These are phyloP conservation scores for Peromyscus polionotus DNA, from an alignment of 2,113 vertebrate species.

Conservation along the genomic window DNA sequence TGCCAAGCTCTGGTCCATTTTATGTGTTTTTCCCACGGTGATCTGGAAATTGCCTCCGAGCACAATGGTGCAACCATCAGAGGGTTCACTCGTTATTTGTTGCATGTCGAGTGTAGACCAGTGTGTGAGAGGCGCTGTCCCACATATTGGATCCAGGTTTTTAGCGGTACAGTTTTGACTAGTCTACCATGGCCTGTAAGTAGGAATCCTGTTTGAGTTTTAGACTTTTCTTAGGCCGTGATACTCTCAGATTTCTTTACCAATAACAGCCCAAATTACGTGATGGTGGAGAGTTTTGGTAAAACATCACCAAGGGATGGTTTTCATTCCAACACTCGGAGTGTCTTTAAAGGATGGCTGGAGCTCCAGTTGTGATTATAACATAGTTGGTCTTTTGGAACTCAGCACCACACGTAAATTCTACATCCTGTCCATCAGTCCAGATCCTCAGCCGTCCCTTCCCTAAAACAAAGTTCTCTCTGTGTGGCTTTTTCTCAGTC, in stretches of 20 bases:
- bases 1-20: not conserved
- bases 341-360: not conserved
- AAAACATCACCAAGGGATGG: not conserved
- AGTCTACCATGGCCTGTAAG: not conserved
- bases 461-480: not conserved
- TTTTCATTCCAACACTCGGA: not conserved
- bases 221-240: not conserved
- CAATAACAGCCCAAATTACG: not conserved
- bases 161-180: not conserved
- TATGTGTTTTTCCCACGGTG: not conserved
- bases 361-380: not conserved
- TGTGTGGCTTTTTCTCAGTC: not conserved
- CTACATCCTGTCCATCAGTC: not conserved
- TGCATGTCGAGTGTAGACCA: not conserved
- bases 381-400: not conserved
- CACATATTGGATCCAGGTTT: not conserved
- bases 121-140: not conserved
- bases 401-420: not conserved
- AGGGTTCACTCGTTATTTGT: not conserved
- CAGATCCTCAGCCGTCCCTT: not conserved
- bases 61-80: not conserved
- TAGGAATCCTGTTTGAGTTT: conserved; percentile 31
- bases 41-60: conserved; percentile 11
- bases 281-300: not conserved
- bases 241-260: conserved; percentile 8